These are phyloP conservation scores for Drosophila neotestacea DNA, from an alignment of 2,888 invertebrate species.

Conservation along the genomic window DNA sequence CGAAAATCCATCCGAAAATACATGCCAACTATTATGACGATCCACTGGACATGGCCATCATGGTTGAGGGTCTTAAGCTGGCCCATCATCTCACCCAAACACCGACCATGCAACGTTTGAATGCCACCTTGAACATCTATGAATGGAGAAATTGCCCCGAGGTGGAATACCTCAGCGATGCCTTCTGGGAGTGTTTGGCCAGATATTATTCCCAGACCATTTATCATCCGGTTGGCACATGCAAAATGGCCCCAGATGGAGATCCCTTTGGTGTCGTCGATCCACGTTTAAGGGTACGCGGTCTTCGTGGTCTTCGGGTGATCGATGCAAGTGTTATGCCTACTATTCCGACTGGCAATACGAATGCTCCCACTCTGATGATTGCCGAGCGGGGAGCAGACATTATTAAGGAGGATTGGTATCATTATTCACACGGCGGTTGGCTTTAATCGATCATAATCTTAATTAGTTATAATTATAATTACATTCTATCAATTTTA, in stretches of 20 bases:
- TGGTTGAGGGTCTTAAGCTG: conserved; percentile 92
- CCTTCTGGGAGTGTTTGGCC: conserved; percentile 91
- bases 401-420: conserved; percentile 92
- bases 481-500: background rate
- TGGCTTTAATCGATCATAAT: conserved; percentile 36
- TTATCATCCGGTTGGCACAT: conserved; percentile 93
- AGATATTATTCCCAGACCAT: conserved; percentile 91
- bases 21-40: conserved; percentile 94
- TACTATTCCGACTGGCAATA: conserved; percentile 91
- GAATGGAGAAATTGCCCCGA: conserved; percentile 89
- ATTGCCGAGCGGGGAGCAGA: conserved; percentile 93
- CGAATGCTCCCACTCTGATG: conserved; percentile 93
- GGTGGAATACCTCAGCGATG: conserved; percentile 89
- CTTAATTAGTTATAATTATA: conserved; percentile 1
- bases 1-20: conserved; percentile 91
- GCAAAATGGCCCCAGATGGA: conserved; percentile 90
- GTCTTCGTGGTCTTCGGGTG: conserved; percentile 89
- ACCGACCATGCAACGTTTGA: conserved; percentile 87
- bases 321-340: conserved; percentile 95
- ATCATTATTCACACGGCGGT: conserved; percentile 64
- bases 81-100: conserved; percentile 88
- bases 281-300: conserved; percentile 89
- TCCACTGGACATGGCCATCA: conserved; percentile 89
- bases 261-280: conserved; percentile 90
- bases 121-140: conserved; percentile 88